These are phyloP conservation scores for Phaedon cochleariae DNA, from an alignment of 2,888 invertebrate genomes.

Conservation along the genomic window DNA sequence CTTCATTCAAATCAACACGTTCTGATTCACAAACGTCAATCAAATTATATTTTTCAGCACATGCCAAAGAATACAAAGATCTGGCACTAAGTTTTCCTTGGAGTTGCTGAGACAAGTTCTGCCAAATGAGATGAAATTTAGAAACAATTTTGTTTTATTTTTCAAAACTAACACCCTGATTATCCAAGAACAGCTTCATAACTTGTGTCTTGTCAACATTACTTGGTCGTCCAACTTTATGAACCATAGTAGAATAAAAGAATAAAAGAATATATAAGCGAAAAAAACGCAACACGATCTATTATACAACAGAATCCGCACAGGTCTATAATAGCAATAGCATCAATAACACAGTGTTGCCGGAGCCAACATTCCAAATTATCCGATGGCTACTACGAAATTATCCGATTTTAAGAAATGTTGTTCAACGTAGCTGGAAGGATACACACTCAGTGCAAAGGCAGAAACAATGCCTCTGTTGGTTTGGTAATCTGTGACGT, in stretches of 20 bases:
- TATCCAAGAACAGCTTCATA: background rate
- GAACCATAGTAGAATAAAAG: background rate
- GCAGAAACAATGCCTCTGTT: too few species aligned
- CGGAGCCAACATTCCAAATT: too few species aligned
- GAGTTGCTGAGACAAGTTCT: background rate
- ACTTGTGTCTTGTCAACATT: background rate
- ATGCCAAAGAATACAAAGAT: slow-evolving; percentile 7
- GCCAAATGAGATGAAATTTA: slow-evolving; percentile 1
- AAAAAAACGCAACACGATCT: too few species aligned
- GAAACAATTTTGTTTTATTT: background rate
- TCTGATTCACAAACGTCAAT: background rate
- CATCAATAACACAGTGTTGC: too few species aligned
- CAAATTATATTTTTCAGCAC: slow-evolving; percentile 10
- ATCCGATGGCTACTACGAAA: too few species aligned
- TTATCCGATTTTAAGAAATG: too few species aligned
- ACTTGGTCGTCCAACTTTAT: slow-evolving; percentile 1
- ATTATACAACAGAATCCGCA: too few species aligned
- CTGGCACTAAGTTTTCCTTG: slow-evolving; percentile 1
- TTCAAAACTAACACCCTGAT: background rate
- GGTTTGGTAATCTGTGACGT: too few species aligned
- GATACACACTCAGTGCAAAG: too few species aligned
- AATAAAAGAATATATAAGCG: background rate
- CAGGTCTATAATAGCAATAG: too few species aligned
- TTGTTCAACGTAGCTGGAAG: too few species aligned
- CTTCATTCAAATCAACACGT: background rate